Base-by-base conservation (phyloP, 2,797 vertebrate genomes). In the Acipenser oxyrinchus region DNA sequence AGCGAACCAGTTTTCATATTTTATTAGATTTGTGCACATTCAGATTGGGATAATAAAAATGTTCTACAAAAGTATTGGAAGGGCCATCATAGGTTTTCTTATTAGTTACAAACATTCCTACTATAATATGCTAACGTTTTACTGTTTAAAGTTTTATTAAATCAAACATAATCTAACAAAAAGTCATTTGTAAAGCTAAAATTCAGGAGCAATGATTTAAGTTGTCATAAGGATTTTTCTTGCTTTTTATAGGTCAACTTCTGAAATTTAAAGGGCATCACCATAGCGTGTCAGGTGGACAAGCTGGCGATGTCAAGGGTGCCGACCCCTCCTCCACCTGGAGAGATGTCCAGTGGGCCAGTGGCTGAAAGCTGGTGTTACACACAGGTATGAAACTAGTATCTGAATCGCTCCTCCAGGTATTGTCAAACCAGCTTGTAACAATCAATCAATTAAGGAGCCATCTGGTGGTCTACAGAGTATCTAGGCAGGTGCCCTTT, bases 311-410 rank as follows among this genome's bases (percentile, higher is more conserved):
- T 99, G 96, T 96, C 95, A 84, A 91, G 90, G 83, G 93, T 94
- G 83, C 89, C 94, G 74, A 95, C 92, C 75, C 93, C 95, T 78
- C 93, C 94, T 90, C 92, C 95, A 76, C 90, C 90, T 64, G 94
- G 91, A 89, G 95, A 97, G 88, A 94, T 95, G 93, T 91, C 95
- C 81, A 83, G 92, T 87, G 94, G 94, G 78, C 95, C 95, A 87
- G 89, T 98, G 86, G 95, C 96, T 80, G 95, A 99, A 87, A 98
- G 95, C 87, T 98, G 96, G 96, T 99, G 95, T 92, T 98, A 97
- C 77, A 99, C 96, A 80, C 95, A 99, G 94, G 95, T 97, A 90
- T 69, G 6, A 37, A 37, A 37, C 37, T 37, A 37, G 37, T 37
- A 37, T 37, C 37, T 37, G 63, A 69, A 6, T 6, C 63, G 67